Conservation (phyloP, 2,113 vertebrate genomes). For the Quiscalus mexicanus region DNA sequence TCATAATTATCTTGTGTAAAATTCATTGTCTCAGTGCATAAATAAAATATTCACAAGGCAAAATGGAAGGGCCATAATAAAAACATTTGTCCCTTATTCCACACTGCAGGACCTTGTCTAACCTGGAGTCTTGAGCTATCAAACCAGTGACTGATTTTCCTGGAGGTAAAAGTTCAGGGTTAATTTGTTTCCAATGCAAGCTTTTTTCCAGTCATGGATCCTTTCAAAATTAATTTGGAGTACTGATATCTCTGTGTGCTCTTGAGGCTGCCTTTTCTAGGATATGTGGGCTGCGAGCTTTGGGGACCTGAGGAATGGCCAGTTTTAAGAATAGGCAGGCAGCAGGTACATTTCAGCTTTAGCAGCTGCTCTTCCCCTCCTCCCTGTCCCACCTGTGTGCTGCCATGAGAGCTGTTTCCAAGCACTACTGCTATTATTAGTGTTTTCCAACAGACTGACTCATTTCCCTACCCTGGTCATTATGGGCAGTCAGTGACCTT, state of each 20-base stretch:
- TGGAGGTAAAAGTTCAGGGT: not conserved
- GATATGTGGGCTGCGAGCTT: fast-evolving
- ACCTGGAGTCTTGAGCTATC: not conserved
- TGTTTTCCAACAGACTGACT: not conserved
- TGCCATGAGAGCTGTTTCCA: not conserved
- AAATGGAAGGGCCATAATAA: not conserved
- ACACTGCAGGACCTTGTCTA: not conserved
- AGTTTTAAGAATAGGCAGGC: not conserved
- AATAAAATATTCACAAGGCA: constrained; percentile 26
- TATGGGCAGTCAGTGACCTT: not conserved
- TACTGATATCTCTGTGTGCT: not conserved
- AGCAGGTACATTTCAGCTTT: not conserved
- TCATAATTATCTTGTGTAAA: constrained; percentile 53
- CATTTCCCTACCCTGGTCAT: not conserved
- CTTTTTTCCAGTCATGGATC: not conserved
- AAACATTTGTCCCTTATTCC: not conserved
- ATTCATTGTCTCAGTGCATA: not conserved
- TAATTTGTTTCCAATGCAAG: not conserved
- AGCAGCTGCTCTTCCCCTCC: not conserved
- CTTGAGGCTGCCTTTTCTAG: not conserved
- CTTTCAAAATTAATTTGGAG: not conserved
- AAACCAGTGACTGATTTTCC: not conserved
- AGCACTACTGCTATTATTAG: not conserved
- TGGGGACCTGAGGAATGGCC: not conserved
- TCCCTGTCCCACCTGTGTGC: not conserved